A percentile compares a stretch with the other conserved stretches of the same genome.
These are phyloP conservation scores for Campodea augens DNA, from an alignment of 1,140 invertebrate species.

Conservation along the genomic window DNA sequence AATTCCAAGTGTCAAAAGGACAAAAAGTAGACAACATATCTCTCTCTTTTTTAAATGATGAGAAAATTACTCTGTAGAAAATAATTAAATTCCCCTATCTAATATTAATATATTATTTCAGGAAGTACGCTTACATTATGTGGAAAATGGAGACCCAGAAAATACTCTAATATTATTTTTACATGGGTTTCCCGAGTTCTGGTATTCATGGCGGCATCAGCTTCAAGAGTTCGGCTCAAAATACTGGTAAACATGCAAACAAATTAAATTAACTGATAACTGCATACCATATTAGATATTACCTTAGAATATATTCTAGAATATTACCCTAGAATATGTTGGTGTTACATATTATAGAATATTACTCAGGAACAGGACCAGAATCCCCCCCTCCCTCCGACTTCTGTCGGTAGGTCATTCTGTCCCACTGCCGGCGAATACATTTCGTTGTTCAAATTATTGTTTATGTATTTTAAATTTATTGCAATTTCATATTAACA, in stretches of 20 bases:
- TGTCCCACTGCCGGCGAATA: no score
- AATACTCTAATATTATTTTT: constrained; percentile 43
- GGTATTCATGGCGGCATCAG: constrained; percentile 46
- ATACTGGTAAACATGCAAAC: constrained; percentile 40
- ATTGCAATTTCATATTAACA: no score
- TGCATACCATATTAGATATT: no score
- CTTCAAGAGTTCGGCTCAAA: constrained; percentile 36
- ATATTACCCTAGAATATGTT: no score
- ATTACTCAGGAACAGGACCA: no score
- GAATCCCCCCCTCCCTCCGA: no score
- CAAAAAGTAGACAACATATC: background rate
- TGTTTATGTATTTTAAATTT: no score
- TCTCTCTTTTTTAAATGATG: background rate
- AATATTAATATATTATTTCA: constrained; percentile 15
- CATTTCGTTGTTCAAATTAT: no score
- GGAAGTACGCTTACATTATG: constrained; percentile 41
- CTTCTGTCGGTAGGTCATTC: no score
- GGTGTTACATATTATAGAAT: no score
- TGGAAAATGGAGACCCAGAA: constrained; percentile 34
- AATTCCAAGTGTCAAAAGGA: background rate
- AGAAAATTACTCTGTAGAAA: background rate
- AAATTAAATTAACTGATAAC: no score
- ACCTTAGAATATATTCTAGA: no score
- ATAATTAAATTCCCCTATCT: background rate
- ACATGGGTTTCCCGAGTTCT: constrained; percentile 49